Evolutionary conservation across 2,113 vertebrate genomes (phyloP), one percentile per base, ranked within the genome.

Genomic region (Passerina amoena): DNA sequence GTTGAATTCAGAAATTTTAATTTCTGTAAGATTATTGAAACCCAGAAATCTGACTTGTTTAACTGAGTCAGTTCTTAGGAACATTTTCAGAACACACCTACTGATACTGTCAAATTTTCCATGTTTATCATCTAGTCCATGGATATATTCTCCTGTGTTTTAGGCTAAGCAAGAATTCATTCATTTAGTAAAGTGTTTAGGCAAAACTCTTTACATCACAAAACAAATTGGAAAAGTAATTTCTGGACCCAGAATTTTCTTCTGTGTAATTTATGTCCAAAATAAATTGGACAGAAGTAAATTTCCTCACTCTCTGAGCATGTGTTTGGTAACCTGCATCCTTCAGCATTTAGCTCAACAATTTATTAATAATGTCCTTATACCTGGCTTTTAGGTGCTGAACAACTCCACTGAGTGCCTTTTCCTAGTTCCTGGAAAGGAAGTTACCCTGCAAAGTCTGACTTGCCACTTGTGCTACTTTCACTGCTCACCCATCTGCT

Each of bases 401-500:
- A 56, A 24, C 28, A 48, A 10, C 35, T 82, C 18, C 31, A 45
- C 21, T 38, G 51, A 61, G 45, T n/a, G 73, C 12, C 14, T 45
- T 63, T 85, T 92, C 48, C 27, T 24, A 38, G 48, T 50, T 86
- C 48, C 68, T 94, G 76, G 68, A 78, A 79, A 63, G 79, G 77
- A 84, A 63, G 25, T n/a, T 75, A 15, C 18, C 11, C 73, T 18
- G 33, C 27, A 83, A 15, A 51, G 40, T 82, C 69, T 84, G 27
- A 40, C 54, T 84, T 68, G 48, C 82, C 50, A 28, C 66, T 77
- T 60, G 40, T 69, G 78, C 70, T 87, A 12, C 24, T 84, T 91
- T 68, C 91, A 30, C 77, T 54, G 50, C 56, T 77, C 83, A 31
- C 60, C 91, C 92, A 95, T 93, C 94, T 97, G 95, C 89, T 90